These are phyloP conservation scores for Fulmarus glacialis DNA, from an alignment of 2,113 vertebrate species.

Conservation along the genomic window DNA sequence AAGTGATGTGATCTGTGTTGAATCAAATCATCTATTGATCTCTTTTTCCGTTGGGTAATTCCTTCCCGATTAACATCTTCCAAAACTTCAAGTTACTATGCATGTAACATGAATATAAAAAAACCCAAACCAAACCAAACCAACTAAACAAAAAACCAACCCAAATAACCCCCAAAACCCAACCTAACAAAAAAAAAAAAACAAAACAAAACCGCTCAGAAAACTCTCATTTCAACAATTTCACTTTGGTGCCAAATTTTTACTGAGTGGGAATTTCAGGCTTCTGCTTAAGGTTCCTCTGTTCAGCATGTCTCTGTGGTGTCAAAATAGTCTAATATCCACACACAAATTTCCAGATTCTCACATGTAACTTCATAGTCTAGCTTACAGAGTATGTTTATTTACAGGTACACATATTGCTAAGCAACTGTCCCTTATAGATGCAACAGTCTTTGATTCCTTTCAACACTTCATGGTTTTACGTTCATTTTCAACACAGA, in stretches of 20 bases:
- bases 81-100: background rate
- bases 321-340: background rate
- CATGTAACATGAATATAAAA: background rate
- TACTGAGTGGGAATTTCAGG: background rate
- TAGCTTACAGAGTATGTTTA: background rate
- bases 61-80: background rate
- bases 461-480: constrained; percentile 6
- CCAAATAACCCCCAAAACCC: background rate
- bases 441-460: background rate
- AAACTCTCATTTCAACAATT: background rate
- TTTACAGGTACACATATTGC: constrained; percentile 12
- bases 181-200: background rate
- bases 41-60: background rate
- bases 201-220: background rate
- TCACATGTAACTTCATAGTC: background rate
- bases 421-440: constrained; percentile 15
- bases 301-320: background rate
- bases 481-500: background rate
- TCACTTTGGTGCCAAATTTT: background rate
- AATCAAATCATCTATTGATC: background rate
- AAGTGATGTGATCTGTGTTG: background rate
- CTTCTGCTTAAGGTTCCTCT: background rate
- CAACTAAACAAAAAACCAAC: too few species aligned
- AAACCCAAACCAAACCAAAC: too few species aligned
- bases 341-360: background rate